Evolutionary conservation across 2,888 invertebrate species (phyloP), one percentile per base, ranked within the genome.

Genomic region (Limenitis camilla): DNA sequence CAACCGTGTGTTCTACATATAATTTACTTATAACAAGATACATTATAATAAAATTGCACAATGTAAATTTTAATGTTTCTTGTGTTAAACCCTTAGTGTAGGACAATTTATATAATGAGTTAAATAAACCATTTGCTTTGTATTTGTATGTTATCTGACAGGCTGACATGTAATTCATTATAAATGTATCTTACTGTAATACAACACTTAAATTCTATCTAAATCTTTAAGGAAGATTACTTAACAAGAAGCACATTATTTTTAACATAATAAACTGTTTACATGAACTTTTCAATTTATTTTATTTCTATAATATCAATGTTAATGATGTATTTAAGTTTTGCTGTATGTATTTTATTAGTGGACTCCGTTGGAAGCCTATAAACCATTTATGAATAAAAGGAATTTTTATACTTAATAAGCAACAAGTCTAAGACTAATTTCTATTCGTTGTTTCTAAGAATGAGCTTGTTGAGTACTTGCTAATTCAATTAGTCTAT

Each of bases 1-100:
- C 53, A 53, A 56, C 53, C 53, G 40, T 36, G 2, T 43, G 47
- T 45, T 48, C 36, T 45, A 52, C 40, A 10, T 32, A 35, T 49
- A 45, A 11, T 40, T 49, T 42, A 48, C 10, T 29, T 45, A 28
- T 28, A 45, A 45, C 35, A 35, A 33, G 27, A 51, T 44, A 35
- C 30, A 29, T 39, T 51, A 28, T 11, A 38, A 11, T 45, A 30
- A 38, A 29, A 29, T 8, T 29, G 29, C 9, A 38, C 28, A 19
- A 29, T 44, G 35, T 19, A 27, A 44, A 11, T 3, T 35, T 29
- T 42, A 33, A 9, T 31, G 31, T 8, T 31, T 31, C 10, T 44
- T 10, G 29, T 19, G 30, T 35, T 19, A 44, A 50, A 19, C 19
- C 19, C 19, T 19, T 19, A 19, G 19, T 19, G 1, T 1, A 1